These are phyloP conservation scores for Beris chalybata DNA, from an alignment of 2,888 invertebrate genomes.

Conservation along the genomic window DNA sequence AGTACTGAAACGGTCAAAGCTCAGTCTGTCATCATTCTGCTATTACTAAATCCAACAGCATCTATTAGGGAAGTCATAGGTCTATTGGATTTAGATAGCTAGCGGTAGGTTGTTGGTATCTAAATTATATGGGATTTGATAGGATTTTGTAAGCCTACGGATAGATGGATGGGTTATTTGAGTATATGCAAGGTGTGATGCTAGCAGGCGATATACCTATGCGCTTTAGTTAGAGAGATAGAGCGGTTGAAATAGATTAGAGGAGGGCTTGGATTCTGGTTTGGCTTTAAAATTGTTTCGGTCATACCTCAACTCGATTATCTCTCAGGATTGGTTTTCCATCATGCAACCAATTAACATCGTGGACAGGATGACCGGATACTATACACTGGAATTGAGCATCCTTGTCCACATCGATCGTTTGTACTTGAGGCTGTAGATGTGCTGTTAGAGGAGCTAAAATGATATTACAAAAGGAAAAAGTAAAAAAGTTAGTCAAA, in stretches of 20 bases:
- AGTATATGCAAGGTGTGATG: too few species aligned
- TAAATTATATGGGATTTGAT: too few species aligned
- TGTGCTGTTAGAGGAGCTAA: conserved; percentile 78
- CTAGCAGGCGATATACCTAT: too few species aligned
- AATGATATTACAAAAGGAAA: conserved; percentile 26
- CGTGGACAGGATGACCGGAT: conserved; percentile 81
- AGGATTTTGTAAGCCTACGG: too few species aligned
- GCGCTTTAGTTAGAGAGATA: too few species aligned
- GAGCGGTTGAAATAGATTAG: neutral
- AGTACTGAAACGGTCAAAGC: too few species aligned
- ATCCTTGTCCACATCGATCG: conserved; percentile 82
- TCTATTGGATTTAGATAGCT: too few species aligned
- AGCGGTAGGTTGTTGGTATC: too few species aligned
- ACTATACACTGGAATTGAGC: conserved; percentile 86
- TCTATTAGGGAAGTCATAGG: too few species aligned
- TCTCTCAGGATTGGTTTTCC: conserved; percentile 65
- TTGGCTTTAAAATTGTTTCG: conserved; percentile 29
- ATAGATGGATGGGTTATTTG: too few species aligned
- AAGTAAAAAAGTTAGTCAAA: neutral
- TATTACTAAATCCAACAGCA: too few species aligned
- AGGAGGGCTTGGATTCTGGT: conserved; percentile 2
- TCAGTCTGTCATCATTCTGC: too few species aligned
- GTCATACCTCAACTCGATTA: conserved; percentile 62
- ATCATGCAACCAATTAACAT: conserved; percentile 80
- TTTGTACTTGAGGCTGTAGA: conserved; percentile 75